Conservation (phyloP, 2,797 vertebrate genomes). For the Graptemys geographica region DNA sequence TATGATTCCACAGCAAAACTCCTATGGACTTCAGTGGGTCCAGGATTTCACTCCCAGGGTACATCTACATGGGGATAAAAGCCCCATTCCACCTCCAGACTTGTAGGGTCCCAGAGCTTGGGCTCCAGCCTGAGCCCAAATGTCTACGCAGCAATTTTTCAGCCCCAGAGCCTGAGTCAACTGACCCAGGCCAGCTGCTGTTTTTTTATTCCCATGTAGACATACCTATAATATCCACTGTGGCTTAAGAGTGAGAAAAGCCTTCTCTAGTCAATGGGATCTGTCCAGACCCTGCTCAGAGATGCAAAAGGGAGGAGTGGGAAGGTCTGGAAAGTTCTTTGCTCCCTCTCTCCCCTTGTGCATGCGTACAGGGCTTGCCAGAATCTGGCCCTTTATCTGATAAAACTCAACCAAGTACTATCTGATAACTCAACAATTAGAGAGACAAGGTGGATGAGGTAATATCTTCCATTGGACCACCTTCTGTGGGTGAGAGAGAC, state of each 20-base stretch:
- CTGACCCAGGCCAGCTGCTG: not conserved
- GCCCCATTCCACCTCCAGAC: not conserved
- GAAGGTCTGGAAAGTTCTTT: not conserved
- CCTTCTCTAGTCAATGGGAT: not conserved
- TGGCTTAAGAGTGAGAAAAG: not conserved
- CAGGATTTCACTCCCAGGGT: too few relatives aligned
- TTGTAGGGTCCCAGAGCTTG: not conserved
- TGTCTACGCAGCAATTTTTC: not conserved
- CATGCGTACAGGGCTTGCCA: not conserved
- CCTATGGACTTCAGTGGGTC: too few relatives aligned
- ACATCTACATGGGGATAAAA: not conserved
- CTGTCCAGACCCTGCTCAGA: not conserved
- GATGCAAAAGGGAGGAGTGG: not conserved
- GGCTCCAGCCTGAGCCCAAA: not conserved
- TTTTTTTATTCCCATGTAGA: not conserved
- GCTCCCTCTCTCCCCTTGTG: not conserved
- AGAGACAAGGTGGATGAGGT: not conserved
- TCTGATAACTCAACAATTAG: not conserved
- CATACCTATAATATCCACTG: not conserved
- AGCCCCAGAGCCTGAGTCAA: not conserved
- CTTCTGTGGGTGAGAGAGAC: not conserved
- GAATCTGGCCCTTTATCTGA: constrained; percentile 24
- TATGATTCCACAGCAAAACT: too few relatives aligned
- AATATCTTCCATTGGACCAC: not conserved
- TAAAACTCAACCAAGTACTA: constrained; percentile 12